Evolutionary conservation across 2,113 vertebrate species (phyloP).

Genomic region (Bubo blakistoni): DNA sequence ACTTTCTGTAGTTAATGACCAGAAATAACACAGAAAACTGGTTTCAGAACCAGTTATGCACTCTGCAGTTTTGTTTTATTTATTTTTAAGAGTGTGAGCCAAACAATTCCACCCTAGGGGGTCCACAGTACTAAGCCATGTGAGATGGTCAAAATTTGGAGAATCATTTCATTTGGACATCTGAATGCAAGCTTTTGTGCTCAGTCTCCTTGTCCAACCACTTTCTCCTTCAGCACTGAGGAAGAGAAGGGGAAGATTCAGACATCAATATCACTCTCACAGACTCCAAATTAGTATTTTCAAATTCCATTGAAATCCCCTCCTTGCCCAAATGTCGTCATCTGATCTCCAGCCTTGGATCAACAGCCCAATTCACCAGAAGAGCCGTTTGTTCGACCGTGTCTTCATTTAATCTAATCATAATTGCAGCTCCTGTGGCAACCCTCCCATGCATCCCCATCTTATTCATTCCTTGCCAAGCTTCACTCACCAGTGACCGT

Average conservation of each 20-base stretch:
- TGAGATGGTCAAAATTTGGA: neutral
- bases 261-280: neutral
- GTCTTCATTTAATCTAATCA: neutral
- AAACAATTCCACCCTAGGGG: neutral
- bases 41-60: neutral
- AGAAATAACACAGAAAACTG: conserved; percentile 12
- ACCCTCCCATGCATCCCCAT: neutral
- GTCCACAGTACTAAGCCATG: neutral
- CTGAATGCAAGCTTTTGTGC: neutral
- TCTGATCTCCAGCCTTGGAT: neutral
- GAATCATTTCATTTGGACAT: neutral
- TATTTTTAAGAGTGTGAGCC: neutral
- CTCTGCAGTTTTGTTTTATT: neutral
- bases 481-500: neutral
- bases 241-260: neutral
- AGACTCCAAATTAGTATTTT: neutral
- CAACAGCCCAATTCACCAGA: neutral
- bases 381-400: neutral
- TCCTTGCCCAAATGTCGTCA: fast-evolving
- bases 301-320: neutral
- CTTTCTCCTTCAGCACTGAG: neutral
- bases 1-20: neutral
- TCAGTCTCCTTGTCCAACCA: neutral
- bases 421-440: conserved; percentile 7
- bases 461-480: conserved; percentile 30